phyloP scores from a whole-genome alignment of 2,797 vertebrate species.

The Florisuga fusca region DNA sequence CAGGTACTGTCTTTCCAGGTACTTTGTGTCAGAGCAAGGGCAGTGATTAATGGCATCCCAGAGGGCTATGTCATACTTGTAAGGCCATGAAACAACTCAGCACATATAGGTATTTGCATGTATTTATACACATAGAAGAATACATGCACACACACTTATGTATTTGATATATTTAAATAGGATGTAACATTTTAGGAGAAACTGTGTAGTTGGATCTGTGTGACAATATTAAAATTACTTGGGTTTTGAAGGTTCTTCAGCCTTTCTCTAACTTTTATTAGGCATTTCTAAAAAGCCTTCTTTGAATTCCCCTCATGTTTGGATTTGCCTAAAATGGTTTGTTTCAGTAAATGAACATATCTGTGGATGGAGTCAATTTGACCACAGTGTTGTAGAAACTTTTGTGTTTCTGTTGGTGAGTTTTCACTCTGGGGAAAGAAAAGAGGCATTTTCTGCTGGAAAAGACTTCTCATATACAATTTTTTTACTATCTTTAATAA shows the following conservation, averaged over 20 bases:
- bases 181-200: neutral
- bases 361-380: neutral
- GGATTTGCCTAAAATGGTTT: neutral
- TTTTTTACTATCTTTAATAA: neutral
- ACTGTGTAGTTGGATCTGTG: neutral
- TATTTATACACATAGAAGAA: neutral
- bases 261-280: neutral
- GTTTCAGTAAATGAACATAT: neutral
- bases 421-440: neutral
- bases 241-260: neutral
- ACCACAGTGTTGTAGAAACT: neutral
- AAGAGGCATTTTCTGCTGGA: neutral
- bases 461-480: neutral
- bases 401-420: neutral
- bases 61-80: neutral
- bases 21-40: neutral
- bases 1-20: neutral
- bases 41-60: neutral
- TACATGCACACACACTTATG: fast-evolving
- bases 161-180: neutral
- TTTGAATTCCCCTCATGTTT: neutral
- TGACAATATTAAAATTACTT: neutral
- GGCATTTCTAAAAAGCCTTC: neutral
- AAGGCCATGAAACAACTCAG: neutral
- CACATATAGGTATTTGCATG: neutral